Conservation (phyloP, 1,140 invertebrate genomes). For the Delia radicum region DNA sequence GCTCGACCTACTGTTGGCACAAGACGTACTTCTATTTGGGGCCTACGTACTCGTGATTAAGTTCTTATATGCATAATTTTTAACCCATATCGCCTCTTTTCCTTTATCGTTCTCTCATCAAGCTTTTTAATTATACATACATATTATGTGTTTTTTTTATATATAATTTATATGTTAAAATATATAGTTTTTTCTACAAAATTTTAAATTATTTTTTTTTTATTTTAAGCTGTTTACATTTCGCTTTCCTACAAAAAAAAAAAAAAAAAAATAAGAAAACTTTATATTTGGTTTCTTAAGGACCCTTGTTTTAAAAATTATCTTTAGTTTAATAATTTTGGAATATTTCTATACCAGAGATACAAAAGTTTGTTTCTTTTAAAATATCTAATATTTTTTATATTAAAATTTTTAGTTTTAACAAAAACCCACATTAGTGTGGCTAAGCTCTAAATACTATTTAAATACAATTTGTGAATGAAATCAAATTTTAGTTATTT, state of each 20-base stretch:
- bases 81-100: background rate
- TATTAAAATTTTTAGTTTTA: background rate
- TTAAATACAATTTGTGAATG: background rate
- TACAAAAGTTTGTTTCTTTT: background rate
- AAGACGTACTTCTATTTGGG: constrained; percentile 85
- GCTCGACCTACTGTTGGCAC: constrained; percentile 85
- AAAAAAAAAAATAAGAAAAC: too few species aligned
- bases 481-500: constrained; percentile 16
- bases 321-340: background rate
- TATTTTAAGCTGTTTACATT: background rate
- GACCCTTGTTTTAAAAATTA: background rate
- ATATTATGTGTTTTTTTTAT: background rate
- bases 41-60: constrained; percentile 77
- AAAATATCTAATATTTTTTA: background rate
- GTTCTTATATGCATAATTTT: background rate
- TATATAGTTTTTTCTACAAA: background rate
- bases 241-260: background rate
- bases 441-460: background rate
- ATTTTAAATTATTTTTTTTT: background rate
- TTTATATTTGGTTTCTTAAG: too few species aligned
- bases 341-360: background rate
- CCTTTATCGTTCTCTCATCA: background rate
- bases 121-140: background rate
- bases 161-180: background rate
- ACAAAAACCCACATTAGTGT: constrained; percentile 3